phyloP scores from a whole-genome alignment of 2,888 invertebrate species.

The Philereme transversata region DNA sequence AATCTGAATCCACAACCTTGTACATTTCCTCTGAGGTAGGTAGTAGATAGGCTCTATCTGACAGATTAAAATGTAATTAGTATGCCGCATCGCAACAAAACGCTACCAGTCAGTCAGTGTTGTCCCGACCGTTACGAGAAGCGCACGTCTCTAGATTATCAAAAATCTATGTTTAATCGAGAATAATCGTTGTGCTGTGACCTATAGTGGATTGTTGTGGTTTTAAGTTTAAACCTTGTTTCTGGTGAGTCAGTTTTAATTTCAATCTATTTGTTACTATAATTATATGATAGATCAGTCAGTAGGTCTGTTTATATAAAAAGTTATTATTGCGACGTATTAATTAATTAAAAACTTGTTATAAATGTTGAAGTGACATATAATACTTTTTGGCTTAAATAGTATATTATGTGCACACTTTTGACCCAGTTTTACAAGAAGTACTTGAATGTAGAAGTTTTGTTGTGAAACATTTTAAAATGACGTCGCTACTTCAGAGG shows the following conservation, averaged over 20 bases:
- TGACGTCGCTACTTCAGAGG: background rate
- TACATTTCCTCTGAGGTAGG: constrained; percentile 13
- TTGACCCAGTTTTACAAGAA: too few relatives aligned
- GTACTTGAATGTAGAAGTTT: background rate
- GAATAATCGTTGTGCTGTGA: constrained; percentile 18
- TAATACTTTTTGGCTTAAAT: too few relatives aligned
- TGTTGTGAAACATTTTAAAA: constrained; percentile 8
- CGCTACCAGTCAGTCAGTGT: constrained; percentile 4
- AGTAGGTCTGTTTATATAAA: too few relatives aligned
- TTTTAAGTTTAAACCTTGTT: constrained; percentile 17
- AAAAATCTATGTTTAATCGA: constrained; percentile 3
- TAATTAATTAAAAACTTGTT: too few relatives aligned
- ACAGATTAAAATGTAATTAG: constrained; percentile 1
- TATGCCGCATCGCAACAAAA: background rate
- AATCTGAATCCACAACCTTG: constrained; percentile 13
- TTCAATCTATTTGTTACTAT: background rate
- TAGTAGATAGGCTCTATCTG: background rate
- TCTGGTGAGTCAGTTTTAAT: constrained; percentile 28
- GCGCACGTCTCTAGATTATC: constrained; percentile 3
- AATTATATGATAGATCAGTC: too few relatives aligned
- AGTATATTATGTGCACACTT: too few relatives aligned
- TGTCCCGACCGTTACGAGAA: background rate
- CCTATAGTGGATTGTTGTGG: constrained; percentile 28
- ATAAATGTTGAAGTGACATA: too few relatives aligned
- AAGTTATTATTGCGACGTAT: too few relatives aligned